A percentile compares a stretch with the other conserved stretches of the same genome.
These are phyloP conservation scores for Mamestra brassicae DNA, from an alignment of 2,888 invertebrate genomes.

Conservation along the genomic window DNA sequence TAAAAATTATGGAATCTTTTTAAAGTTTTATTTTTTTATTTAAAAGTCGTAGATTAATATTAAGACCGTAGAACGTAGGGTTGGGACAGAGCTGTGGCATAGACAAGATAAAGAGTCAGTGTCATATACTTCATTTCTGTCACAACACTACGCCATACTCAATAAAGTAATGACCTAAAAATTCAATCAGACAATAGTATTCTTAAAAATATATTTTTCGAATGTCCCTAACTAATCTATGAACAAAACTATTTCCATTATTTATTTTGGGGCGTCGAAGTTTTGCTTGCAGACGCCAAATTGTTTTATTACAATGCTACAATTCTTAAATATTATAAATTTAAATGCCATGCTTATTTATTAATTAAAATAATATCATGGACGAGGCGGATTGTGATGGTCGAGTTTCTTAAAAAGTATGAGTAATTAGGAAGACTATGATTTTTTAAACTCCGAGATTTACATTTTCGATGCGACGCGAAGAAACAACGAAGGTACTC, in stretches of 20 bases:
- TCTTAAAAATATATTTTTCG: constrained; percentile 79
- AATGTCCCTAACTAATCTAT: constrained; percentile 68
- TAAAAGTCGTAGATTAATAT: constrained; percentile 54
- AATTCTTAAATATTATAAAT: constrained; percentile 11
- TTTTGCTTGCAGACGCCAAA: constrained; percentile 68
- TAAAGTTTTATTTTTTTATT: constrained; percentile 67
- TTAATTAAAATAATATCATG: constrained; percentile 30
- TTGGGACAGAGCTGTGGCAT: constrained; percentile 30
- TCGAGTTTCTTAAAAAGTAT: constrained; percentile 35
- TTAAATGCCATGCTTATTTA: constrained; percentile 39
- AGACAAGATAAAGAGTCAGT: constrained; percentile 6
- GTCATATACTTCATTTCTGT: constrained; percentile 7
- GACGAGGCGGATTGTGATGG: constrained; percentile 54
- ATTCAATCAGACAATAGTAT: constrained; percentile 78
- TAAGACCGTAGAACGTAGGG: constrained; percentile 45
- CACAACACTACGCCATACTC: constrained; percentile 50
- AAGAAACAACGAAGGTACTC: background rate
- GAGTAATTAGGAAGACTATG: constrained; percentile 41
- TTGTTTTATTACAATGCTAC: background rate
- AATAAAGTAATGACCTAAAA: constrained; percentile 64
- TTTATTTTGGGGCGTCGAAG: constrained; percentile 73
- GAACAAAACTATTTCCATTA: constrained; percentile 68
- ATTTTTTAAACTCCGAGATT: background rate
- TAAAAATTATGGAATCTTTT: constrained; percentile 86
- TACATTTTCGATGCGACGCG: background rate